phyloP scores from a whole-genome alignment of 2,113 vertebrate genomes.

The Corvus cornix region DNA sequence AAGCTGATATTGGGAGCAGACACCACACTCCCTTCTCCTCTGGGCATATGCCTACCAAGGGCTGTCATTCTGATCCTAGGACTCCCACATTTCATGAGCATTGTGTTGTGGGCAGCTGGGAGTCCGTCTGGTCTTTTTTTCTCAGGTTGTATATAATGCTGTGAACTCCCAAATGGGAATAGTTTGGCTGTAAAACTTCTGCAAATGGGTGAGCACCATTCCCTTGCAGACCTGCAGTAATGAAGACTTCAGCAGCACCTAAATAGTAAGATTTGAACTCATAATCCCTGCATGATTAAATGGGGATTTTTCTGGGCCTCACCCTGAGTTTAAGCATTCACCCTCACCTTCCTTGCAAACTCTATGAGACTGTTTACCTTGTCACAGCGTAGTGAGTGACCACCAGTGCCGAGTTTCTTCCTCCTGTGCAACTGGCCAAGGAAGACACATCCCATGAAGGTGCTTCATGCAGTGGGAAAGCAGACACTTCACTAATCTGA shows the following conservation, averaged over 20 bases:
- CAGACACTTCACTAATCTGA: not conserved
- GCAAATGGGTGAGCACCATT: not conserved
- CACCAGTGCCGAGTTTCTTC: not conserved
- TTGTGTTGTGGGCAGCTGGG: not conserved
- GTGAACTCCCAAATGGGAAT: not conserved
- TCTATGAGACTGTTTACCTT: not conserved
- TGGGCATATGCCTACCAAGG: too few relatives aligned
- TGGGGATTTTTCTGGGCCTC: not conserved
- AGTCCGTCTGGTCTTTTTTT: not conserved
- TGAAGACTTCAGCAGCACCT: not conserved
- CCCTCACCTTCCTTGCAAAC: not conserved
- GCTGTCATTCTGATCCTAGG: not conserved
- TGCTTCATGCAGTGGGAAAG: not conserved
- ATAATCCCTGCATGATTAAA: not conserved
- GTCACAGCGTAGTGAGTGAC: not conserved
- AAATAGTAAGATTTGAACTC: not conserved
- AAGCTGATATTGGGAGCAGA: not conserved
- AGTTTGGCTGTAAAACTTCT: not conserved
- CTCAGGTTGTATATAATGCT: not conserved
- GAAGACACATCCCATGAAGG: not conserved
- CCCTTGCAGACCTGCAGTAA: not conserved
- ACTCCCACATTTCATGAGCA: not conserved
- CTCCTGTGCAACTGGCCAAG: not conserved
- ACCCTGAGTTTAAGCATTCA: not conserved
- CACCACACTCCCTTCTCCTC: not conserved